phyloP scores from a whole-genome alignment of 1,140 invertebrate species.

The Drosophila serrata region DNA sequence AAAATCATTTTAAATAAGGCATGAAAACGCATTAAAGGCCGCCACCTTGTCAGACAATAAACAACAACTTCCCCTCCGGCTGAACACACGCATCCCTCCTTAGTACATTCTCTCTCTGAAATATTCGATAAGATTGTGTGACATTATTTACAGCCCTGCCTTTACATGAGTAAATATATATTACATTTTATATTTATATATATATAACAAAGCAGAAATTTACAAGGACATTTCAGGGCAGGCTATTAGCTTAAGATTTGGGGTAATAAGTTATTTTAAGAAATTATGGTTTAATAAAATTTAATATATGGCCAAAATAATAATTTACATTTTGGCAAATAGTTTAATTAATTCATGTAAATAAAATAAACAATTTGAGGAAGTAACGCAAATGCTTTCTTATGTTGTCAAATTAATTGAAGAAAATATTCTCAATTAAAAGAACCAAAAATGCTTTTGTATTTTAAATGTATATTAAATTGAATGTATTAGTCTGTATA shows the following conservation, averaged over 20 bases:
- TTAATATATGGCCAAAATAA: not conserved
- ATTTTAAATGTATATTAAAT: too few relatives aligned
- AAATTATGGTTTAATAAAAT: not conserved
- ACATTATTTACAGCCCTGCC: slow-evolving; percentile 66
- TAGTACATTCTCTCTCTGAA: not conserved
- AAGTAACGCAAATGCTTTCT: not conserved
- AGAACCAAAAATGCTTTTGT: not conserved
- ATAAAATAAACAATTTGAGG: not conserved
- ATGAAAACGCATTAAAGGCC: slow-evolving; percentile 76
- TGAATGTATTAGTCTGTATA: too few relatives aligned
- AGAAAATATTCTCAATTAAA: too few relatives aligned
- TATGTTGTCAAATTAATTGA: not conserved
- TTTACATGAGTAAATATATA: slow-evolving; percentile 50
- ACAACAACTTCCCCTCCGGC: slow-evolving; percentile 39
- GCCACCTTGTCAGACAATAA: slow-evolving; percentile 58
- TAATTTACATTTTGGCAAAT: not conserved
- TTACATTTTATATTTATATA: not conserved
- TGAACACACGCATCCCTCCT: slow-evolving; percentile 1
- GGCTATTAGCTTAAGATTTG: not conserved
- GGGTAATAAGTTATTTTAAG: not conserved
- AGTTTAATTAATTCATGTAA: not conserved
- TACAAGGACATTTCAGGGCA: not conserved
- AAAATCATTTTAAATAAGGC: slow-evolving; percentile 82
- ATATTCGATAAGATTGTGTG: slow-evolving; percentile 42
- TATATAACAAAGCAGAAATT: slow-evolving; percentile 14